Percentiles rank a stretch among this genome's conserved stretches.
phyloP scores from a whole-genome alignment of 2,888 invertebrate species.

The Acanthosepion lycidas region DNA sequence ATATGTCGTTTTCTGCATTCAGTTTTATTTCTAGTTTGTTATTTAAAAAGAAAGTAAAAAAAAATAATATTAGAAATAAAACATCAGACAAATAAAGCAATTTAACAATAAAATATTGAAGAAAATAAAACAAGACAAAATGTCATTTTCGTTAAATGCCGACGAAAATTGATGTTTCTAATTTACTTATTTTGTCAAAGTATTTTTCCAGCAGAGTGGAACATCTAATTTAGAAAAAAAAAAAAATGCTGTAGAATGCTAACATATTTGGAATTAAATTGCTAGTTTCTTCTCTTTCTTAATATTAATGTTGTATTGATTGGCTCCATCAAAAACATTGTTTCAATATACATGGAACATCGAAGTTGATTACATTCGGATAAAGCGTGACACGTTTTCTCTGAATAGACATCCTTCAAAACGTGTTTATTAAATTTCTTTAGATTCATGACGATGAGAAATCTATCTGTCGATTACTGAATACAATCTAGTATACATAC shows the following conservation, averaged over 20 bases:
- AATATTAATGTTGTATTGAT: neutral
- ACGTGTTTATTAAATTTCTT: conserved; percentile 20
- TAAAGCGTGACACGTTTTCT: neutral
- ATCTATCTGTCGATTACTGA: neutral
- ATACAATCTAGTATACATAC: neutral
- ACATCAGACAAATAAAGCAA: neutral
- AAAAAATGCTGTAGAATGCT: neutral
- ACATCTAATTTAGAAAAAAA: neutral
- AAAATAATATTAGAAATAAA: neutral
- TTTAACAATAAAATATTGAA: neutral
- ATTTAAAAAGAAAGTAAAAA: neutral
- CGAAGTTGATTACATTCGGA: neutral
- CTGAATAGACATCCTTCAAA: neutral
- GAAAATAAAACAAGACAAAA: neutral
- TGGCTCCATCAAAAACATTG: neutral
- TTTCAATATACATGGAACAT: neutral
- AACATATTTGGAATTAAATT: neutral
- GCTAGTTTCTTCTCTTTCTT: neutral
- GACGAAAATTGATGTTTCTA: conserved; percentile 9
- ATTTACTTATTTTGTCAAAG: neutral
- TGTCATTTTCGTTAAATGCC: neutral
- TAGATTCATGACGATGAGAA: neutral
- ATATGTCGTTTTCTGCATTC: neutral
- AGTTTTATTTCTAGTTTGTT: neutral
- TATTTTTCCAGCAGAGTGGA: neutral